phyloP scores from a whole-genome alignment of 2,888 invertebrate genomes.

The Oscheius sp. region DNA sequence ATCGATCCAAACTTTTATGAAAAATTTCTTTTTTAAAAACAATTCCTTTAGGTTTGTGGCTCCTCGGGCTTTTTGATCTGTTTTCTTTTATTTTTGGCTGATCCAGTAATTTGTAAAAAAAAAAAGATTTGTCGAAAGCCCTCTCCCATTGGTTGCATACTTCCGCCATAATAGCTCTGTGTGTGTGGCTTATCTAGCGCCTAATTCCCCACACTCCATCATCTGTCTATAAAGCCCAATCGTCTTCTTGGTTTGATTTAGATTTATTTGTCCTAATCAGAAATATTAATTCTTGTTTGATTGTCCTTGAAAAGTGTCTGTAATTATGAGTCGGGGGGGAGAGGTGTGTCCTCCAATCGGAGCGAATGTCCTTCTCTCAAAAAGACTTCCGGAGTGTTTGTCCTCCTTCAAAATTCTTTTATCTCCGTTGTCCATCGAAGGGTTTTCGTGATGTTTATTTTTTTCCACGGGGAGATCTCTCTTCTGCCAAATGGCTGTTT shows the following conservation, averaged over 20 bases:
- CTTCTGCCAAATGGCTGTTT: slow-evolving; percentile 21
- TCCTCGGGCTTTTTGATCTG: too few relatives aligned
- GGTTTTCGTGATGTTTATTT: not conserved
- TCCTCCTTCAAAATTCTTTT: not conserved
- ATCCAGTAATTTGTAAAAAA: too few relatives aligned
- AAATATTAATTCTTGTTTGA: too few relatives aligned
- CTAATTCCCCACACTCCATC: slow-evolving; percentile 26
- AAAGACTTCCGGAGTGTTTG: not conserved
- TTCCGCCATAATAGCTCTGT: slow-evolving; percentile 4
- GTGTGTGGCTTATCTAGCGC: slow-evolving; percentile 14
- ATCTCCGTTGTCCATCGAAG: not conserved
- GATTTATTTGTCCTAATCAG: too few relatives aligned
- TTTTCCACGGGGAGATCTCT: not conserved
- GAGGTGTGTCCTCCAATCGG: slow-evolving; percentile 2
- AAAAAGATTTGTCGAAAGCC: too few relatives aligned
- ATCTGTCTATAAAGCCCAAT: slow-evolving; percentile 16
- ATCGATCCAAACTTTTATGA: slow-evolving; percentile 13
- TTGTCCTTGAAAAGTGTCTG: too few relatives aligned
- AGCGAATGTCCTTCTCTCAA: not conserved
- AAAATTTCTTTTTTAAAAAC: not conserved
- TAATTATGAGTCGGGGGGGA: not conserved
- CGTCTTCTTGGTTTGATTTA: not conserved
- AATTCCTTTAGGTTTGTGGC: too few relatives aligned
- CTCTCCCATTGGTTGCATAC: slow-evolving; percentile 4
- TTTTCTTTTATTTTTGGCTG: not conserved